A percentile compares a stretch with the other conserved stretches of the same genome.
phyloP scores from a whole-genome alignment of 92 coral and sea anemone genomes.

The Ricordea florida region DNA sequence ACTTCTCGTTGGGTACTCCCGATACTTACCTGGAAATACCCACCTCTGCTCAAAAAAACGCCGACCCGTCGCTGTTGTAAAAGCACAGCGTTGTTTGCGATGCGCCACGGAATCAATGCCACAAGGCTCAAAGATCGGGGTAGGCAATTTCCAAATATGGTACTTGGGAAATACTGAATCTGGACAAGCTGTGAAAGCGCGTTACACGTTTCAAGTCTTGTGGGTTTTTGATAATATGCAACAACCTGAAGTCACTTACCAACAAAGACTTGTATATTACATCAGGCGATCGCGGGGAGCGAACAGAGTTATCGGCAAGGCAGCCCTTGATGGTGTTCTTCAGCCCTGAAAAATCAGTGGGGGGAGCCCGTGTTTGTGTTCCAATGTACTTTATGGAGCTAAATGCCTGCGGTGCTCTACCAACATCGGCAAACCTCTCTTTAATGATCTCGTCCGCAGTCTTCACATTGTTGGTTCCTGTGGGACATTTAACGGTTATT shows the following conservation, averaged over 20 bases:
- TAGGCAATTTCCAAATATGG: too few relatives aligned
- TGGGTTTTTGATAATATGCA: too few relatives aligned
- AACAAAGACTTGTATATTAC: constrained; percentile 75
- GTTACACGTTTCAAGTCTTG: too few relatives aligned
- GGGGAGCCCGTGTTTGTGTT: constrained; percentile 73
- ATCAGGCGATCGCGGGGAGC: constrained; percentile 82
- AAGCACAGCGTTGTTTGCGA: too few relatives aligned
- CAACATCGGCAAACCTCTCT: constrained; percentile 91
- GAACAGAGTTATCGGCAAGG: constrained; percentile 86
- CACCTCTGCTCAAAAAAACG: too few relatives aligned
- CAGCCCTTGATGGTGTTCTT: constrained; percentile 62
- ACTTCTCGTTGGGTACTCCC: too few relatives aligned
- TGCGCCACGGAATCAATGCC: too few relatives aligned
- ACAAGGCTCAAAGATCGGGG: too few relatives aligned
- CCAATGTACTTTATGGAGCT: constrained; percentile 94
- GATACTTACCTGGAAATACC: too few relatives aligned
- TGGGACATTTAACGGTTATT: not conserved
- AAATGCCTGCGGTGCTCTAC: constrained; percentile 91
- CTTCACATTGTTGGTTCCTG: constrained; percentile 33
- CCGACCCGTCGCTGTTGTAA: too few relatives aligned
- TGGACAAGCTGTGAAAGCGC: too few relatives aligned
- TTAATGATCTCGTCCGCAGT: constrained; percentile 93
- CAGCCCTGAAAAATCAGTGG: constrained; percentile 78
- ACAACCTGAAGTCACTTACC: constrained; percentile 45
- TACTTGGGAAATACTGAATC: too few relatives aligned